Evolutionary conservation across 2,888 invertebrate genomes (phyloP), one percentile per base, ranked within the genome.

Genomic region (Ceriagrion tenellum): DNA sequence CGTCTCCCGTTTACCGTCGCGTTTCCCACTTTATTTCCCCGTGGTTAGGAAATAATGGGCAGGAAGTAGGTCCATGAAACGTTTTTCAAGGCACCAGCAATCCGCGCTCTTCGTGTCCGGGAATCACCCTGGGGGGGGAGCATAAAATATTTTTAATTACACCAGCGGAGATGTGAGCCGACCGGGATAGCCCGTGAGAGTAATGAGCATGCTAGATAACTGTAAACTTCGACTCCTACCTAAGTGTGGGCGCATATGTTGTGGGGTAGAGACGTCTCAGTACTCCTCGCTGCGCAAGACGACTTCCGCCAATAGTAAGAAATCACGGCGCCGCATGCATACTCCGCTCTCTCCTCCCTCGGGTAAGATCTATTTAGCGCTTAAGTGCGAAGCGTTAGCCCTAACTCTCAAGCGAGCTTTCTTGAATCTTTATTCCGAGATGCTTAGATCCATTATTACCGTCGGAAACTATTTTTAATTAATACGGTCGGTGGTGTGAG

Each of bases 61-160:
- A 35, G 81, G 81, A 81, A 81, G 81, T 81, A 13, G 26, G 81
- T 81, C 81, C 35, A 35, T 81, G 81, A 81, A 81, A 35, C 35
- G 81, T 81, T 81, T 69, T 81, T 35, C 23, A 35, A 35, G 81
- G 81, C 81, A 35, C 35, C 26, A 35, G 18, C 35, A 81, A 81
- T 35, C 35, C 81, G 35, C 35, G 13, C 81, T 81, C 26, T 10
- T 10, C 69, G 10, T 26, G 26, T n/a, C 69, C 59, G 0, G 59
- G 59, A 23, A 69, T 69, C 69, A 26, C 69, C 69, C 10, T 1
- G 0, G 12, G 81, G 35, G 69, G 13, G 26, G 69, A n/a, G 16
- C 81, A 81, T 81, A 81, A 81, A 81, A 81, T 81, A 81, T 35
- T 81, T 74, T 35, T 69, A 35, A 81, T 35, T 81, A 81, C 30